These are phyloP conservation scores for Tarsius wallacei DNA, from an alignment of 2,797 vertebrate genomes.

Conservation along the genomic window DNA sequence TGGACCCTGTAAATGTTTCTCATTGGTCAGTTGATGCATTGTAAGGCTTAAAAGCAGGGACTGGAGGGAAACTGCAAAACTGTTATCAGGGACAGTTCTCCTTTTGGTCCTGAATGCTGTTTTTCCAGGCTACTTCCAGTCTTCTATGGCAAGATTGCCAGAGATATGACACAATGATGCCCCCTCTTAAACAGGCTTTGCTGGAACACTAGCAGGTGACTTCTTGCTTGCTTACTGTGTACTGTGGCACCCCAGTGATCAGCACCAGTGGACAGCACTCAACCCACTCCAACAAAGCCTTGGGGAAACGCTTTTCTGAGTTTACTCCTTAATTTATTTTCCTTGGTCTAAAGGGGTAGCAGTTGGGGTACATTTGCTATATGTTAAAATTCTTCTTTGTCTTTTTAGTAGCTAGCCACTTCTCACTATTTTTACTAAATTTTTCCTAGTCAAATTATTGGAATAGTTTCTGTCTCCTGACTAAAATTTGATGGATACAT, in stretches of 20 bases:
- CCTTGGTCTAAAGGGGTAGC: background rate
- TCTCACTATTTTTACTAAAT: background rate
- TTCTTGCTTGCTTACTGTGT: background rate
- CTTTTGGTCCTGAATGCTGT: background rate
- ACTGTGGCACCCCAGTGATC: no score
- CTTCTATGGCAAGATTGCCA: background rate
- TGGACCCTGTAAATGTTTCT: background rate
- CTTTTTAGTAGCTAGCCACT: background rate
- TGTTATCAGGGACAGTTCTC: background rate
- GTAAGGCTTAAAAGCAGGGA: background rate
- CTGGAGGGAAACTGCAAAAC: background rate
- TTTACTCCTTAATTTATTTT: background rate
- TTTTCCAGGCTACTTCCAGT: background rate
- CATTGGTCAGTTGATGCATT: background rate
- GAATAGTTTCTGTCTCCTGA: background rate
- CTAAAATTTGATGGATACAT: background rate
- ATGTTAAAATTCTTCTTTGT: background rate
- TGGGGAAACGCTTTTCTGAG: background rate
- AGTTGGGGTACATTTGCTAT: background rate
- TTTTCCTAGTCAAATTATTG: background rate
- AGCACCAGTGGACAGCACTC: background rate
- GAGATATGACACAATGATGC: background rate
- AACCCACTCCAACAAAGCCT: background rate
- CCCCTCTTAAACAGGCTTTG: background rate
- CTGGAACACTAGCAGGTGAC: background rate